These are phyloP conservation scores for Onthophagus taurus DNA, from an alignment of 1,140 invertebrate genomes.

Conservation along the genomic window DNA sequence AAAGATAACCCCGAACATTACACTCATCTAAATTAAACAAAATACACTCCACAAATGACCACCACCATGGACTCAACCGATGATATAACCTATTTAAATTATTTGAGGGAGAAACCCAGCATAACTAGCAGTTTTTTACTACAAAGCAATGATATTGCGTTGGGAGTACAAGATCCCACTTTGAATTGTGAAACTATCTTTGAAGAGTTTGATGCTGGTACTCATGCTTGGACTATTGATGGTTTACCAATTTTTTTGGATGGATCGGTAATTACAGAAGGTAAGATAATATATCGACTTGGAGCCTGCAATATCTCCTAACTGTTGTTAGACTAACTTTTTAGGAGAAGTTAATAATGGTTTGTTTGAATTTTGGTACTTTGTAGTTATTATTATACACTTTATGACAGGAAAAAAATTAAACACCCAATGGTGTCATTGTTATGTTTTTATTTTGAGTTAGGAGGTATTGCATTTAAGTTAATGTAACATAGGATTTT, in stretches of 20 bases:
- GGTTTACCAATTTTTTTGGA: slow-evolving; percentile 24
- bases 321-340: neutral
- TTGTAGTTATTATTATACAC: neutral
- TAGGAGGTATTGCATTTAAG: too few species aligned
- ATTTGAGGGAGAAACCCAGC: slow-evolving; percentile 22
- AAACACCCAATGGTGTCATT: too few species aligned
- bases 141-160: slow-evolving; percentile 21
- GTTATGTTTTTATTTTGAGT: too few species aligned
- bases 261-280: slow-evolving; percentile 21
- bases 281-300: slow-evolving; percentile 11
- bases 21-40: too few species aligned
- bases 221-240: slow-evolving; percentile 23
- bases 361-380: neutral
- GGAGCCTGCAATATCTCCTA: too few species aligned
- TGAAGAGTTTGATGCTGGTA: slow-evolving; percentile 22
- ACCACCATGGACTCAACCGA: slow-evolving; percentile 24
- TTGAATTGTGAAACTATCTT: slow-evolving; percentile 26
- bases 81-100: slow-evolving; percentile 25
- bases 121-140: slow-evolving; percentile 23
- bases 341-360: neutral
- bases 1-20: too few species aligned
- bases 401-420: too few species aligned
- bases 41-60: too few species aligned
- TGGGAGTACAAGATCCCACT: slow-evolving; percentile 14
- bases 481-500: too few species aligned